These are phyloP conservation scores for Tragulus kanchil DNA, from an alignment of 2,113 vertebrate genomes.

Conservation along the genomic window DNA sequence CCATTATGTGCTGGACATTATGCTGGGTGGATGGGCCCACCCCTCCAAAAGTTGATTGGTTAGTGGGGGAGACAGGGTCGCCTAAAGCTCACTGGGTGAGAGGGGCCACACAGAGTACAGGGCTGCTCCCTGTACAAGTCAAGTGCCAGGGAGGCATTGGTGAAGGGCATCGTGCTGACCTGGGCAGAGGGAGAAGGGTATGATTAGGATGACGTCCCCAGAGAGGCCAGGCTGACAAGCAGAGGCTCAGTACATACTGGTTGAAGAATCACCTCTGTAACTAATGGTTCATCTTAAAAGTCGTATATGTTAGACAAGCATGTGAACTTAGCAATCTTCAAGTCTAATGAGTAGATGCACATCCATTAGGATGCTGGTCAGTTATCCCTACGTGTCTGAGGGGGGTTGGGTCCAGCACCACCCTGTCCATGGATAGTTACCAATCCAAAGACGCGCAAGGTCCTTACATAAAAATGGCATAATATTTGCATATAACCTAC, in stretches of 20 bases:
- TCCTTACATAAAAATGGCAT: background rate
- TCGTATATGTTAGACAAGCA: background rate
- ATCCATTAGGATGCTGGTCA: too few relatives aligned
- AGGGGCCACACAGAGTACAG: background rate
- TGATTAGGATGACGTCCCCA: background rate
- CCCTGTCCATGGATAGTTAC: background rate
- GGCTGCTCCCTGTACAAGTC: background rate
- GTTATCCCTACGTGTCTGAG: background rate
- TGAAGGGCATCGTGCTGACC: too few relatives aligned
- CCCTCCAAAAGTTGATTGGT: background rate
- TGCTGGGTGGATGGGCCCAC: fast-evolving
- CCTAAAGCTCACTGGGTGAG: background rate
- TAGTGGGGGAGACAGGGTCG: background rate
- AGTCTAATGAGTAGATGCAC: fast-evolving
- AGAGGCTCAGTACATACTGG: background rate
- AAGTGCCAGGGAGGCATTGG: background rate
- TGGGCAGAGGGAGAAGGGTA: background rate
- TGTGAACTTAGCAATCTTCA: background rate
- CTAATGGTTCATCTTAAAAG: background rate
- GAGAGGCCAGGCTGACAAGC: background rate
- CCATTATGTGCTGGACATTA: fast-evolving
- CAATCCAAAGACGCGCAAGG: background rate
- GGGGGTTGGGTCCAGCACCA: background rate
- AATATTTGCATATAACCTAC: background rate
- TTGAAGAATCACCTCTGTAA: background rate